Evolutionary conservation across 2,113 vertebrate species (phyloP), one percentile per base, ranked within the genome.

Genomic region (Corythoichthys haematopterus): DNA sequence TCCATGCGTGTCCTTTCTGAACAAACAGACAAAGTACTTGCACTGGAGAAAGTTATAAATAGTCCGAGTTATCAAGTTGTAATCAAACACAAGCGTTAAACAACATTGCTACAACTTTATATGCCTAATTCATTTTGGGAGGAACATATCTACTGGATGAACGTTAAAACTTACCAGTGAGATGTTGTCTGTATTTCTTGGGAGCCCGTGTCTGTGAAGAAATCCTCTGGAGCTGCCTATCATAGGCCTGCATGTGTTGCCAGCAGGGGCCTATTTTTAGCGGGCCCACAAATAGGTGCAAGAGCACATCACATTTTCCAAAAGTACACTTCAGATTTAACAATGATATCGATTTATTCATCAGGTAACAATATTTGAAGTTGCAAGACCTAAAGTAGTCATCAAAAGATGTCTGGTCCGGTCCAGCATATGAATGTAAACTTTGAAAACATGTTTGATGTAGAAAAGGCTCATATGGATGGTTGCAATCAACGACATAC

Each of bases 251-350:
- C 91, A 91, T 89, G 88, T 90, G 89, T 85, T 91, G 84, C 90
- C 87, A 89, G 84, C 68, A 76, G 76, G 74, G 65, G 36, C 60
- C 88, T 93, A 93, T 93, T 92, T 90, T 88, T 93, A 92, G 91
- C 66, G 80, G 78, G 76, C 75, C 88, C 75, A 90, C 89, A 93
- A 93, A 93, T 93, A 93, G 91, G 85, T 70, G 76, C 83, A 81
- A 85, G 84, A 88, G 82, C 84, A 87, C 91, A 92, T 91, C 85
- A 84, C 82, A 87, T 82, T 90, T 91, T 91, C 86, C 77, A 45
- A 87, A 90, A 87, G 84, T 84, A 81, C 74, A 78, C 80, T 79
- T 88, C 57, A 80, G 77, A 78, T 58, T 74, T 68, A 43, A 52
- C 20, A 75, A 75, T 79, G 11, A 76, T 60, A 37, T 75, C 35